Evolutionary conservation across 2,797 vertebrate genomes (phyloP), one percentile per base, ranked within the genome.

Genomic region (Helicolenus hilgendorfi): DNA sequence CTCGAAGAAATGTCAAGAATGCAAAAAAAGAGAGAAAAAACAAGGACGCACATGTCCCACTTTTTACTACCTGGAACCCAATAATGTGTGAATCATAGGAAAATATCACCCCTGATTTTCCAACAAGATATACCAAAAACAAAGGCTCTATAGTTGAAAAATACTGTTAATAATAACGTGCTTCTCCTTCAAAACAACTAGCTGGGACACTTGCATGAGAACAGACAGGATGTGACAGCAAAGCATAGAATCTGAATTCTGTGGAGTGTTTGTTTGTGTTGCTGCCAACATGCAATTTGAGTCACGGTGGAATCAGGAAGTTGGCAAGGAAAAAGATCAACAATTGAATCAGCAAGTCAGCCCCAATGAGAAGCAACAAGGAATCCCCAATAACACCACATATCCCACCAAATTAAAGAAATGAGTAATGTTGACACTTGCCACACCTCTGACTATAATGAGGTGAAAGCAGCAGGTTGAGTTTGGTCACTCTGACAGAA

Each of bases 1-100:
- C 86, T 91, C n/a, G 69, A 65, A 96, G 86, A 94, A 95, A 97
- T 97, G 95, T 88, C 71, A 97, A 93, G 94, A 91, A 97, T 96
- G 95, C 79, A 88, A 59, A 84, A 90, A 26, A 6, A 58, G 82
- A 80, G 45, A 49, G 18, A 55, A 55, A 89, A 85, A 93, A 89
- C 73, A 91, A 87, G 72, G 69, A 79, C 72, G 86, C 90, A 83
- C 69, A 74, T 24, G n/a, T 74, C 74, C 77, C 38, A 31, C 56
- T 72, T 89, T 86, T 70, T 38, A 78, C 33, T 41, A 45, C 5
- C 38, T 53, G 33, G 63, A 59, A 67, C 63, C 55, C 7, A 82
- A 56, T 24, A 26, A 49, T 53, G 24, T 45, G 33, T 63, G 15
- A 36, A 71, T 58, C n/a, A 55, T 3, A 18, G 11, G 27, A 76